phyloP scores from a whole-genome alignment of 1,140 invertebrate genomes.

The Andrena cerasifolii region DNA sequence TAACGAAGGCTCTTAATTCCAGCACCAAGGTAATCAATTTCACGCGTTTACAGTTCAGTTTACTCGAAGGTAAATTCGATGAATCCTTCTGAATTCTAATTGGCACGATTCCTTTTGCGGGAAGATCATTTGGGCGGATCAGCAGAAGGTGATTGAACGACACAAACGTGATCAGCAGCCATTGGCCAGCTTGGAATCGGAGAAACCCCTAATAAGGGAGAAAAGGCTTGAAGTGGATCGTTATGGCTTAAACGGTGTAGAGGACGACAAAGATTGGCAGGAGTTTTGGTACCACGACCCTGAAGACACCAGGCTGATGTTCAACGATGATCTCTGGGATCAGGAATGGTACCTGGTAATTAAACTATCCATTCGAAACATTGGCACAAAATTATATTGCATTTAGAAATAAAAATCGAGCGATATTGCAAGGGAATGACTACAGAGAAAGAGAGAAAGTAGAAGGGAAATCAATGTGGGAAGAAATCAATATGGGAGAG shows the following conservation, averaged over 20 bases:
- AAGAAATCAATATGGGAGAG: not conserved
- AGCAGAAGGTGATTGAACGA: conserved; percentile 85
- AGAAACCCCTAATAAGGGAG: conserved; percentile 71
- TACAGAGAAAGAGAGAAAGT: not conserved
- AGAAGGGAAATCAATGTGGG: not conserved
- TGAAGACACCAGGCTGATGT: conserved; percentile 75
- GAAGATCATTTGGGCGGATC: conserved; percentile 88
- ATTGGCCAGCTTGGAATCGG: conserved; percentile 61
- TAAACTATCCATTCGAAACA: not conserved
- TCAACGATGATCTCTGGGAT: conserved; percentile 93
- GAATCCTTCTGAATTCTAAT: not conserved
- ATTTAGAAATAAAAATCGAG: too few relatives aligned
- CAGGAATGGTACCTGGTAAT: conserved; percentile 96
- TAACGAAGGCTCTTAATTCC: conserved; percentile 69
- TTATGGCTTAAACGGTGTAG: conserved; percentile 16
- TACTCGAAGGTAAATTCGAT: too few relatives aligned
- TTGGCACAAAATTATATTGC: too few relatives aligned
- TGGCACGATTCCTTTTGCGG: conserved; percentile 25
- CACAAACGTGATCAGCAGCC: conserved; percentile 81
- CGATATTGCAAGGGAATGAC: too few relatives aligned
- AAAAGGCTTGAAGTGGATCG: conserved; percentile 63
- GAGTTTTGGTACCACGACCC: not conserved
- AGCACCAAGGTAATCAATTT: conserved; percentile 77
- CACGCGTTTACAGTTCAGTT: not conserved
- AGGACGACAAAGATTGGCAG: not conserved